Evolutionary conservation across 2,888 invertebrate species (phyloP), one percentile per base, ranked within the genome.

Genomic region (Deilephila porcellus): DNA sequence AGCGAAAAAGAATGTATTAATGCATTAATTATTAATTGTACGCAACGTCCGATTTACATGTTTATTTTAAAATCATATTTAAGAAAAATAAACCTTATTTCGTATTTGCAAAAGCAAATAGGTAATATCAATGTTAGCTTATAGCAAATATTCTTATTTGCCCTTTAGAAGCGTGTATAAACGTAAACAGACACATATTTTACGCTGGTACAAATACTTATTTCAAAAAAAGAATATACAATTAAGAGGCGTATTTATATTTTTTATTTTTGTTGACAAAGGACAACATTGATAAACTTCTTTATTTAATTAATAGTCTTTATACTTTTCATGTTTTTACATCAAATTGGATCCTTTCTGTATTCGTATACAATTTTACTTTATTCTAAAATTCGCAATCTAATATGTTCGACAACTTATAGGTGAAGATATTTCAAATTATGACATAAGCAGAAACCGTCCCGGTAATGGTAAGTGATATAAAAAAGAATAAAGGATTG

Each of bases 361-460:
- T 60, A 14, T 29, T 32, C 8, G 60, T 29, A 17, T 32, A 25
- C 4, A 17, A 11, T 45, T 6, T n/a, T n/a, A 5, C n/a, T 6
- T n/a, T 3, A n/a, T 56, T 56, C 19, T 19, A 56, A 56, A 53
- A 56, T n/a, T n/a, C 19, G 17, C 1, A 7, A 56, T 56, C 11
- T 67, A 52, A 67, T 17, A 34, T 59, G 34, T 67, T 67, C 72
- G 59, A 20, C 56, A 34, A 72, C 56, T 60, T 67, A 67, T 72
- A 93, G 93, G 93, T 87, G 78, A 85, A 76, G 88, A 89, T 74
- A 86, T 87, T 20, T 83, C 88, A 60, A 94, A 93, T 87, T 94
- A 94, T 79, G 93, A 93, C 76, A 75, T 91, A 81, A 94, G 93
- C 90, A 83, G 93, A 78, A 91, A 91, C 77, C 86, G 85, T 76